phyloP scores from a whole-genome alignment of 2,888 invertebrate genomes.

The Cryptocephalus moraei region DNA sequence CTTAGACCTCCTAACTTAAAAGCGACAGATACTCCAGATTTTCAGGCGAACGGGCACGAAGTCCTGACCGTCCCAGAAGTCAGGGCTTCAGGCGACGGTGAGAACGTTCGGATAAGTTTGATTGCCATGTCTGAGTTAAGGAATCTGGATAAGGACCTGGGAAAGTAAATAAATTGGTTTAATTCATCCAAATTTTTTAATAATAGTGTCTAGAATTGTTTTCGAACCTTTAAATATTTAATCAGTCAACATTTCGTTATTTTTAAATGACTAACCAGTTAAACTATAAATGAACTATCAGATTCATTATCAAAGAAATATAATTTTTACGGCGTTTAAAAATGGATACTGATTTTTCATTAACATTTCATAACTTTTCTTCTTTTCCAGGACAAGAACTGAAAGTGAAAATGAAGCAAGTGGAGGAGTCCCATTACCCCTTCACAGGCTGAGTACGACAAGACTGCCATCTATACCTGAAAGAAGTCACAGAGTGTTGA shows the following conservation, averaged over 20 bases:
- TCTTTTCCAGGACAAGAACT: slow-evolving; percentile 29
- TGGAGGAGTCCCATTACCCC: slow-evolving; percentile 44
- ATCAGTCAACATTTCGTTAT: too few relatives aligned
- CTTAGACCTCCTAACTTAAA: slow-evolving; percentile 43
- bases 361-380: slow-evolving; percentile 8
- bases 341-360: too few relatives aligned
- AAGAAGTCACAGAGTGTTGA: slow-evolving; percentile 42
- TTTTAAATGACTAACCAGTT: too few relatives aligned
- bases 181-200: too few relatives aligned
- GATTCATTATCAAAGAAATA: too few relatives aligned
- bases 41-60: slow-evolving; percentile 27
- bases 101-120: slow-evolving; percentile 44
- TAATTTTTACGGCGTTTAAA: too few relatives aligned
- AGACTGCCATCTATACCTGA: slow-evolving; percentile 76
- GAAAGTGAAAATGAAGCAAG: slow-evolving; percentile 37
- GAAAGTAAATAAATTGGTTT: slow-evolving; percentile 4
- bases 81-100: slow-evolving; percentile 33
- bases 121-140: slow-evolving; percentile 48
- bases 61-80: slow-evolving; percentile 35
- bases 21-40: slow-evolving; percentile 23
- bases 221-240: too few relatives aligned
- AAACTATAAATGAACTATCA: too few relatives aligned
- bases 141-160: slow-evolving; percentile 36
- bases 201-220: too few relatives aligned
- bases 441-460: slow-evolving; percentile 62